Evolutionary conservation across 2,797 vertebrate species (phyloP).

Genomic region (Hozukius guyotensis): DNA sequence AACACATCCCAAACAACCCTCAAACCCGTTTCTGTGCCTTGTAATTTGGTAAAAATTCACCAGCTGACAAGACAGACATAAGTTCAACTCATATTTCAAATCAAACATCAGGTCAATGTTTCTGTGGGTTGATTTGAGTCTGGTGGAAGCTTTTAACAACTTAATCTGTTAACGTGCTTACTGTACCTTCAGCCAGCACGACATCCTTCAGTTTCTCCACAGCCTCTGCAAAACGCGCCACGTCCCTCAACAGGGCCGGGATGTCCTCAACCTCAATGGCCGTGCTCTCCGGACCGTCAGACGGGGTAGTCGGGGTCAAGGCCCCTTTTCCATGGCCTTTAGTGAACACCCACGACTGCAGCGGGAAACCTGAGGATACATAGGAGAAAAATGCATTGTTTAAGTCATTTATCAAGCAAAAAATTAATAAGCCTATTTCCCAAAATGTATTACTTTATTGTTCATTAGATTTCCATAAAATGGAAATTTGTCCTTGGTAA

Average conservation of each 20-base stretch:
- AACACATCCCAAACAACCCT: background rate
- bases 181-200: conserved; percentile 86
- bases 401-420: background rate
- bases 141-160: background rate
- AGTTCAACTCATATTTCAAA: background rate
- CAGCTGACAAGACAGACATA: background rate
- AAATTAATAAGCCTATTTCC: no score
- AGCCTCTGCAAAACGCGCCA: conserved; percentile 91
- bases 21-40: background rate
- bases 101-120: background rate
- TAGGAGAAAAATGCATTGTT: background rate
- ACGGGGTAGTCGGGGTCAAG: conserved; percentile 74
- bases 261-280: conserved; percentile 92
- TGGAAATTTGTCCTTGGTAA: no score
- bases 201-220: conserved; percentile 95
- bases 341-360: conserved; percentile 85
- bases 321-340: conserved; percentile 86
- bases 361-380: conserved; percentile 82
- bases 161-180: conserved; percentile 61
- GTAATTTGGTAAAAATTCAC: background rate
- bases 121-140: background rate
- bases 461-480: no score
- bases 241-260: conserved; percentile 88
- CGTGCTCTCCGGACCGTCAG: conserved; percentile 75
- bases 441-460: no score